Evolutionary conservation across 2,888 invertebrate species (phyloP).

Genomic region (Nebria brevicollis): DNA sequence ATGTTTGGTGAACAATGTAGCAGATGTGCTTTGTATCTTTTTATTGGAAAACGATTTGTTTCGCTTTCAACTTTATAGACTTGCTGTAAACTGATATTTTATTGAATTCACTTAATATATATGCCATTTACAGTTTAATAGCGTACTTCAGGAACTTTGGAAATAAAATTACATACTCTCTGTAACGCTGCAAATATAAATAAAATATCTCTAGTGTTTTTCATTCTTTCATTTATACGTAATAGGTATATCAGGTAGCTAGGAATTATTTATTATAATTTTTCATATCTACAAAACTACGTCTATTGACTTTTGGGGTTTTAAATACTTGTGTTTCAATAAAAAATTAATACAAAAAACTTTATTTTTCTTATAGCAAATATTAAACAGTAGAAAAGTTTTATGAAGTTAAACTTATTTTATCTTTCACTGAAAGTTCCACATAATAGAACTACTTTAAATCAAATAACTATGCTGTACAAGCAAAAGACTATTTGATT

Average conservation of each 20-base stretch:
- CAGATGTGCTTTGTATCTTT: background rate
- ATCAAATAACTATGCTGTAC: background rate
- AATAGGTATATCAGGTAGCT: too few relatives aligned
- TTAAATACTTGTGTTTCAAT: too few relatives aligned
- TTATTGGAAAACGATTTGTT: slow-evolving; percentile 1
- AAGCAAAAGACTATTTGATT: background rate
- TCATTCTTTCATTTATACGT: too few relatives aligned
- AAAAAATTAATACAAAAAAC: too few relatives aligned
- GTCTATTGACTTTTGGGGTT: too few relatives aligned
- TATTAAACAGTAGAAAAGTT: background rate
- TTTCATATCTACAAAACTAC: too few relatives aligned
- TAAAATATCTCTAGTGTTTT: too few relatives aligned
- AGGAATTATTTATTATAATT: too few relatives aligned
- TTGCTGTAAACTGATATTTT: background rate
- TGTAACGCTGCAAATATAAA: background rate
- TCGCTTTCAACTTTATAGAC: background rate
- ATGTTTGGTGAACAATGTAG: background rate
- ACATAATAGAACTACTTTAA: background rate
- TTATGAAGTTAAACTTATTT: background rate
- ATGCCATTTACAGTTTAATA: background rate
- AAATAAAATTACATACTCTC: background rate
- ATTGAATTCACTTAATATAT: background rate
- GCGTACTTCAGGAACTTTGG: background rate
- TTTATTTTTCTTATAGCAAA: background rate
- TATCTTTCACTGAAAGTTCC: background rate